These are phyloP conservation scores for Caenorhabditis drosophilae DNA, from an alignment of 2,888 invertebrate species.

Conservation along the genomic window DNA sequence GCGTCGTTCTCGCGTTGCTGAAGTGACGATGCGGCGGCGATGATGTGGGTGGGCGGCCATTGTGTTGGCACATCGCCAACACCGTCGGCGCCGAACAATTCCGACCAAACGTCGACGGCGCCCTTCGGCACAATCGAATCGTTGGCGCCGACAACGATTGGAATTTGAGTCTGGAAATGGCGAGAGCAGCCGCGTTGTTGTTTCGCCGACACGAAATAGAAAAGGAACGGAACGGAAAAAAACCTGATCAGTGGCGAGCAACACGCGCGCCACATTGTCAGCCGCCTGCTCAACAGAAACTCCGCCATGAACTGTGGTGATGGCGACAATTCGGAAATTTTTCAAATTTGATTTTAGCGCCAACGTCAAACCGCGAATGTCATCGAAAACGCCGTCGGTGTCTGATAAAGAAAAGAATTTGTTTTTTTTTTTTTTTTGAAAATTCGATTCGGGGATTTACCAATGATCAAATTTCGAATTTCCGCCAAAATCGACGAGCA, in stretches of 20 bases:
- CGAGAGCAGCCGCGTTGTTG: neutral
- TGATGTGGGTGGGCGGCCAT: neutral
- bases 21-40: neutral
- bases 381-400: slow-evolving; percentile 63
- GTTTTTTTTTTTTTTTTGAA: neutral
- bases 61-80: slow-evolving; percentile 43
- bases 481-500: too few species aligned
- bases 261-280: slow-evolving; percentile 58
- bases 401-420: slow-evolving; percentile 42
- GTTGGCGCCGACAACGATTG: slow-evolving; percentile 63
- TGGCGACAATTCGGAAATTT: slow-evolving; percentile 46
- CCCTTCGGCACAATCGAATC: slow-evolving; percentile 54
- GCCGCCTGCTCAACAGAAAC: slow-evolving; percentile 58
- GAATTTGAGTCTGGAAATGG: slow-evolving; percentile 45
- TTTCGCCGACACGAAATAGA: neutral
- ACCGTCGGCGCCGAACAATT: slow-evolving; percentile 58
- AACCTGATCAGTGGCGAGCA: slow-evolving; percentile 46
- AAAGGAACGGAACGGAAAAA: slow-evolving; percentile 4
- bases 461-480: too few species aligned
- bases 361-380: slow-evolving; percentile 56
- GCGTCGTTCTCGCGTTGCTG: too few species aligned
- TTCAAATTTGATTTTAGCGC: slow-evolving; percentile 39
- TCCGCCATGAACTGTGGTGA: slow-evolving; percentile 56
- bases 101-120: slow-evolving; percentile 40
- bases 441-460: too few species aligned